A percentile compares a stretch with the other conserved stretches of the same genome.
Conservation (phyloP, 2,888 invertebrate species). For the Mantis religiosa region DNA sequence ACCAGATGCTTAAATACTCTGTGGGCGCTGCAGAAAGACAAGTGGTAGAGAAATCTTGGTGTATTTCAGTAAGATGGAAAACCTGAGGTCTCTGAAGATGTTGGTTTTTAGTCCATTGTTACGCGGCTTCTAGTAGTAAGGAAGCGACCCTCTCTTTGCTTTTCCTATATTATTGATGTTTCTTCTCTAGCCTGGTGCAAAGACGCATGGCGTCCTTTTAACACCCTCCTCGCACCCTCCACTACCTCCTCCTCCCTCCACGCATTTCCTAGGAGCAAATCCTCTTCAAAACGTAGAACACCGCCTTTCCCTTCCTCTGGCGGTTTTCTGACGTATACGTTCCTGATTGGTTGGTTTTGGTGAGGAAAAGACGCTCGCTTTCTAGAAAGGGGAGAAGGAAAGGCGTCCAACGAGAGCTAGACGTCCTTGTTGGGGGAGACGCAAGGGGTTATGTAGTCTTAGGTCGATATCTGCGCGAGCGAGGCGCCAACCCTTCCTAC, state of each 20-base stretch:
- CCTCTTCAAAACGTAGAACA: slow-evolving; percentile 16
- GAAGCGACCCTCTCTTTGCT: slow-evolving; percentile 2
- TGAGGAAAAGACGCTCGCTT: not conserved
- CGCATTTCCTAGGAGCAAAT: slow-evolving; percentile 17
- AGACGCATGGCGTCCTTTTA: slow-evolving; percentile 22
- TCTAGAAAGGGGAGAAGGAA: slow-evolving; percentile 4
- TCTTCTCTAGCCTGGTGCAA: slow-evolving; percentile 8
- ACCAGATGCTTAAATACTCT: not conserved
- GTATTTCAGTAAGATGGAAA: not conserved
- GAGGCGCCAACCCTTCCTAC: not conserved
- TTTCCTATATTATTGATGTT: slow-evolving; percentile 24
- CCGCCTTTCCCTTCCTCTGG: not conserved
- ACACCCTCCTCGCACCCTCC: slow-evolving; percentile 6
- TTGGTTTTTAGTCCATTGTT: not conserved
- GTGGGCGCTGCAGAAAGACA: not conserved
- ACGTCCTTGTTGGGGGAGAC: not conserved
- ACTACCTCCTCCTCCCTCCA: not conserved
- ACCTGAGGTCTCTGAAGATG: not conserved
- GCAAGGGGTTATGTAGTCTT: not conserved
- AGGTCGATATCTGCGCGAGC: not conserved
- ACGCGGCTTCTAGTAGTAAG: not conserved
- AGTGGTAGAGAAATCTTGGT: not conserved
- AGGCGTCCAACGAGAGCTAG: slow-evolving; percentile 22
- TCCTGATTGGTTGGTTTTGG: slow-evolving; percentile 18
- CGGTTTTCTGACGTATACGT: slow-evolving; percentile 17